Evolutionary conservation across 2,888 invertebrate genomes (phyloP).

Genomic region (Acronicta leporina): DNA sequence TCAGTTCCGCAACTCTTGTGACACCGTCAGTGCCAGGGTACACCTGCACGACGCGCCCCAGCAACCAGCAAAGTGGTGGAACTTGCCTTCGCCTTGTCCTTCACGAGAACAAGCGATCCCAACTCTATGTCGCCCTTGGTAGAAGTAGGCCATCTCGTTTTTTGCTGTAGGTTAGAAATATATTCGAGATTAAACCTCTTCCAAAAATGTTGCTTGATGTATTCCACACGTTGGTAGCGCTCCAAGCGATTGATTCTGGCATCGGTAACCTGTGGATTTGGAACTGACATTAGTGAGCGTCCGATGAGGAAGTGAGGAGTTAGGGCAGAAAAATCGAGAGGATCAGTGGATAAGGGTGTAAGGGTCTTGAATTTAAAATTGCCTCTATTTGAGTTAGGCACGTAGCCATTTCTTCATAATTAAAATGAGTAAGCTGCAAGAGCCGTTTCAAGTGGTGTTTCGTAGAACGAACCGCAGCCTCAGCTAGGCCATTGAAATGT

Average conservation of each 20-base stretch:
- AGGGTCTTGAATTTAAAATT: constrained; percentile 40
- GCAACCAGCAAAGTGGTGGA: constrained; percentile 1
- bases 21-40: constrained; percentile 6
- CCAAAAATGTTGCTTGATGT: constrained; percentile 12
- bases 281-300: constrained; percentile 9
- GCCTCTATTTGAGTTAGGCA: constrained; percentile 36
- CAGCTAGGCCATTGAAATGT: no score
- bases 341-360: constrained; percentile 21
- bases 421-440: constrained; percentile 18
- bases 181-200: constrained; percentile 5
- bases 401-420: constrained; percentile 41
- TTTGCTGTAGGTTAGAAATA: constrained; percentile 9
- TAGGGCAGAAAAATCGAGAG: constrained; percentile 30
- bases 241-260: constrained; percentile 10
- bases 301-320: constrained; percentile 23
- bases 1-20: constrained; percentile 4
- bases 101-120: constrained; percentile 6
- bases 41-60: constrained; percentile 6
- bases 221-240: constrained; percentile 5
- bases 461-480: no score
- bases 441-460: no score
- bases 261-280: constrained; percentile 7
- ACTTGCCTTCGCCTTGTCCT: constrained; percentile 5
- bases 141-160: constrained; percentile 2
- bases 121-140: constrained; percentile 5